A percentile compares a stretch with the other conserved stretches of the same genome.
Conservation (phyloP, 2,888 invertebrate genomes). For the Eilema sororculum region DNA sequence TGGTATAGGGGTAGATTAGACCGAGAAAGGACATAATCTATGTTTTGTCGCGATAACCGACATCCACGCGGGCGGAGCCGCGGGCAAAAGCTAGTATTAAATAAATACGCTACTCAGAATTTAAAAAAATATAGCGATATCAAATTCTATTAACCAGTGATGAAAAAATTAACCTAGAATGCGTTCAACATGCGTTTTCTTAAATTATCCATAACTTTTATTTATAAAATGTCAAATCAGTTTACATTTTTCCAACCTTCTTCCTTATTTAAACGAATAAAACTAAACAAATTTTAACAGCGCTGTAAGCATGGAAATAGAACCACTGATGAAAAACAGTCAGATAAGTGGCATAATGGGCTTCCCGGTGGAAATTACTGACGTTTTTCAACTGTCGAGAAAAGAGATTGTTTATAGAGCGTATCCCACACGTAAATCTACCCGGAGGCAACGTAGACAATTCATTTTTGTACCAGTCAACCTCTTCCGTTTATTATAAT, state of each 20-base stretch:
- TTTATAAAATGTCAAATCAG: not conserved
- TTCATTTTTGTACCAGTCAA: conserved; percentile 35
- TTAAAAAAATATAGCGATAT: no score
- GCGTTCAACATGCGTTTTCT: not conserved
- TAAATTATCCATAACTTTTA: not conserved
- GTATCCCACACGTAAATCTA: conserved; percentile 50
- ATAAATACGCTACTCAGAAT: no score
- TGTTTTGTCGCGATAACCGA: no score
- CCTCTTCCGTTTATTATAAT: conserved; percentile 21
- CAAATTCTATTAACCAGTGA: not conserved
- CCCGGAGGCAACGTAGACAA: conserved; percentile 37
- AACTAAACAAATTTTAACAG: not conserved
- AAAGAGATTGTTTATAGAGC: conserved; percentile 54
- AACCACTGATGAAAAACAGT: conserved; percentile 28
- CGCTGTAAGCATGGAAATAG: conserved; percentile 18
- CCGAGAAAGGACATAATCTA: no score
- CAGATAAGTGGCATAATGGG: conserved; percentile 51
- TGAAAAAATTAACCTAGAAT: no score
- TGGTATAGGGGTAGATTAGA: no score
- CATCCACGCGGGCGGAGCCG: no score
- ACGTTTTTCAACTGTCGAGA: conserved; percentile 50
- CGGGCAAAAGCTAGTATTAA: no score
- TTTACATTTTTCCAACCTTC: not conserved
- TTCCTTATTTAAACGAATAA: not conserved
- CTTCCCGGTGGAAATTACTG: conserved; percentile 58